Conservation (phyloP, 2,888 invertebrate species). For the Microplitis deprimator region DNA sequence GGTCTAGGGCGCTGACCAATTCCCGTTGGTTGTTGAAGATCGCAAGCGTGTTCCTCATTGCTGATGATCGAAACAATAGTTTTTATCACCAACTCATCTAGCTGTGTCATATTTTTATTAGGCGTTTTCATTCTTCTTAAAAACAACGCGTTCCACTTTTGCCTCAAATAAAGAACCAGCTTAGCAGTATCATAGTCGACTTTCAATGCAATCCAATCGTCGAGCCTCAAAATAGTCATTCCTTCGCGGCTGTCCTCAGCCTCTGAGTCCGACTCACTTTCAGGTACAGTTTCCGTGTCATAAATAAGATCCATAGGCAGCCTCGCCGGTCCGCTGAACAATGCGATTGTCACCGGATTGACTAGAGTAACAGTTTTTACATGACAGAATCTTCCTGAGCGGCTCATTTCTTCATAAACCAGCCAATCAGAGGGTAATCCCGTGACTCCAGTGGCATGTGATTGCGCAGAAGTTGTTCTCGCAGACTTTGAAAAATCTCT, state of each 20-base stretch:
- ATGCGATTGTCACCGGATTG: slow-evolving; percentile 84
- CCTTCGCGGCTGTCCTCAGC: slow-evolving; percentile 73
- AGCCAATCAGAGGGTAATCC: slow-evolving; percentile 85
- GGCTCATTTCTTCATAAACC: slow-evolving; percentile 88
- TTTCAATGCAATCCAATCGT: slow-evolving; percentile 83
- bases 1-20: slow-evolving; percentile 85
- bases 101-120: slow-evolving; percentile 73
- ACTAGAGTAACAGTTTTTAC: slow-evolving; percentile 86
- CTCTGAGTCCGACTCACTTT: slow-evolving; percentile 73
- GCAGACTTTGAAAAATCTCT: slow-evolving; percentile 67
- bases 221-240: slow-evolving; percentile 76
- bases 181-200: slow-evolving; percentile 79
- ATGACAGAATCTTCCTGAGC: slow-evolving; percentile 79
- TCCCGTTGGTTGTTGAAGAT: slow-evolving; percentile 80
- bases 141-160: slow-evolving; percentile 82
- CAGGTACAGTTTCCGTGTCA: slow-evolving; percentile 67
- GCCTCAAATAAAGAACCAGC: slow-evolving; percentile 78
- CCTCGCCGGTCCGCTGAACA: slow-evolving; percentile 83
- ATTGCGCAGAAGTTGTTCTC: slow-evolving; percentile 62
- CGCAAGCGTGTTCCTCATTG: slow-evolving; percentile 80
- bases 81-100: slow-evolving; percentile 80
- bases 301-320: slow-evolving; percentile 73
- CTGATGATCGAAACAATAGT: slow-evolving; percentile 79
- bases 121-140: slow-evolving; percentile 77
- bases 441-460: slow-evolving; percentile 69